These are phyloP conservation scores for Drosophila mulleri DNA, from an alignment of 2,888 invertebrate genomes.

Conservation along the genomic window DNA sequence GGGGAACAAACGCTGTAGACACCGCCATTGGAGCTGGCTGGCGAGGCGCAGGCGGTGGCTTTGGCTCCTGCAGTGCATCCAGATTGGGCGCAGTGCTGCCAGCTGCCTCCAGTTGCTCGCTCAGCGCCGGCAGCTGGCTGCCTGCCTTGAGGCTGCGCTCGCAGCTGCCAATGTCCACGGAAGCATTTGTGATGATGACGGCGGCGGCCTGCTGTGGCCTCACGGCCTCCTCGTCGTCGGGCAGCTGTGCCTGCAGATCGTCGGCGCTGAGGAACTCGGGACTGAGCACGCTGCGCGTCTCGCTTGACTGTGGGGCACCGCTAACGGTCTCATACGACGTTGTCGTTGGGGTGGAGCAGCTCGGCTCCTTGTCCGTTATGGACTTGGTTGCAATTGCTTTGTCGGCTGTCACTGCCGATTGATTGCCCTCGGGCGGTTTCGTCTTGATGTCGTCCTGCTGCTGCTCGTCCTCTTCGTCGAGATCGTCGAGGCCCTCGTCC, in stretches of 20 bases:
- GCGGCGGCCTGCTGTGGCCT: slow-evolving; percentile 86
- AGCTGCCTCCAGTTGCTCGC: slow-evolving; percentile 86
- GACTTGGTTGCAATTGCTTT: slow-evolving; percentile 32
- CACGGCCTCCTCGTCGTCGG: slow-evolving; percentile 52
- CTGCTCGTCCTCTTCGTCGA: slow-evolving; percentile 65
- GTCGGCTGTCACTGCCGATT: slow-evolving; percentile 12
- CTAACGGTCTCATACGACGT: slow-evolving; percentile 85
- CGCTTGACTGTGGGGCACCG: slow-evolving; percentile 66
- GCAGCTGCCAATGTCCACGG: slow-evolving; percentile 87
- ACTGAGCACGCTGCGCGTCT: slow-evolving; percentile 73
- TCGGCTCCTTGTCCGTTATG: slow-evolving; percentile 32
- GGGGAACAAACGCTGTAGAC: slow-evolving; percentile 91
- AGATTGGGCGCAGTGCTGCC: slow-evolving; percentile 44
- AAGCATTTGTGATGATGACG: slow-evolving; percentile 90
- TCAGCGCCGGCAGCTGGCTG: slow-evolving; percentile 87
- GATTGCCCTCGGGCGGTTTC: slow-evolving; percentile 4
- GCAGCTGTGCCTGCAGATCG: slow-evolving; percentile 83
- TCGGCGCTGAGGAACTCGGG: slow-evolving; percentile 85
- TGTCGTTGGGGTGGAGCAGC: slow-evolving; percentile 83
- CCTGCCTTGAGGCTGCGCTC: slow-evolving; percentile 84
- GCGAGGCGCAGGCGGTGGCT: slow-evolving; percentile 92
- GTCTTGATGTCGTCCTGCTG: slow-evolving; percentile 7
- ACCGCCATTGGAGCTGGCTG: slow-evolving; percentile 96
- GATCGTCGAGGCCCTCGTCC: slow-evolving; percentile 83
- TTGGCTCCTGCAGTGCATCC: slow-evolving; percentile 84